Conservation (phyloP, 2,888 invertebrate species). For the Keiferia lycopersicella region DNA sequence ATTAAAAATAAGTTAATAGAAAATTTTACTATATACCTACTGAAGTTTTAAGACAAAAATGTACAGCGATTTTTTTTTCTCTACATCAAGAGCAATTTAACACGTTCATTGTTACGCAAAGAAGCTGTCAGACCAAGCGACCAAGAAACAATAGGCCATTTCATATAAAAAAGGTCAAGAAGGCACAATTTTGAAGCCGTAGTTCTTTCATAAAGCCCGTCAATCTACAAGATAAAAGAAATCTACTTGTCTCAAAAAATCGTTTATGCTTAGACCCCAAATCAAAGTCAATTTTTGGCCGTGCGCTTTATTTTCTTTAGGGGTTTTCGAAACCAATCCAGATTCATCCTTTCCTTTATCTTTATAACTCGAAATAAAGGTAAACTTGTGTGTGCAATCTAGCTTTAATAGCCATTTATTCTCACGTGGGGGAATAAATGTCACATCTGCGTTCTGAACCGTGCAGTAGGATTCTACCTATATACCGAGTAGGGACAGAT, state of each 20-base stretch:
- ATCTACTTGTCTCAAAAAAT: neutral
- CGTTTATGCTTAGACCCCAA: neutral
- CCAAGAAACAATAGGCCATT: slow-evolving; percentile 11
- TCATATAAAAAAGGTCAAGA: neutral
- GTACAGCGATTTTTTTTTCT: neutral
- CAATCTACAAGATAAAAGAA: neutral
- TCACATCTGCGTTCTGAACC: neutral
- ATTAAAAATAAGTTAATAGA: too few species aligned
- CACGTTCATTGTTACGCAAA: slow-evolving; percentile 7
- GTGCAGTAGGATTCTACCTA: neutral
- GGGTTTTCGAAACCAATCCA: too few species aligned
- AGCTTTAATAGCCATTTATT: slow-evolving; percentile 26
- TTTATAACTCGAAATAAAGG: too few species aligned
- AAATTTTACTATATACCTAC: too few species aligned
- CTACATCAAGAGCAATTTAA: neutral
- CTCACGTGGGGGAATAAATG: slow-evolving; percentile 23
- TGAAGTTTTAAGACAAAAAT: neutral
- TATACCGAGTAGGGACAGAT: slow-evolving; percentile 5
- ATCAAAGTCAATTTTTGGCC: too few species aligned
- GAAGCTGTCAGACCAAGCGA: neutral
- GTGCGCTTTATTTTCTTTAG: too few species aligned
- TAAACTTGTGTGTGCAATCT: neutral
- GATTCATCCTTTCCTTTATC: too few species aligned
- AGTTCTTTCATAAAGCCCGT: slow-evolving; percentile 1
- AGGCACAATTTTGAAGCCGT: neutral